Percentiles rank a stretch among this genome's conserved stretches.
Conservation (phyloP, 2,888 invertebrate species). For the Leptura quadrifasciata region DNA sequence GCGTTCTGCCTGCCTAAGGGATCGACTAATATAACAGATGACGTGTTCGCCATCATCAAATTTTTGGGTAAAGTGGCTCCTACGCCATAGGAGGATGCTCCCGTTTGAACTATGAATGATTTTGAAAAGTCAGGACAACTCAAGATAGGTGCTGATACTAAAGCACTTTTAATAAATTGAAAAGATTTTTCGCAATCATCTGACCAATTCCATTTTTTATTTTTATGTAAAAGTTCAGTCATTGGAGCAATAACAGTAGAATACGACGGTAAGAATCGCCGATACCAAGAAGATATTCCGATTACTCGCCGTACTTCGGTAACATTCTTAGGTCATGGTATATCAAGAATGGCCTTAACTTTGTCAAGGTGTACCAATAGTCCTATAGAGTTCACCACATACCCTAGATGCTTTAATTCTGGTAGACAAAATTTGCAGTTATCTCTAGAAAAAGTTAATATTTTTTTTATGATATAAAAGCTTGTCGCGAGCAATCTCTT, state of each 20-base stretch:
- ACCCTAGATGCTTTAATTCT: background rate
- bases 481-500: too few relatives aligned
- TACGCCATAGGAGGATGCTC: background rate
- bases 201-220: background rate
- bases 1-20: background rate
- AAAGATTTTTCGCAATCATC: constrained; percentile 1
- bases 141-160: background rate
- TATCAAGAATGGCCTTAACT: background rate
- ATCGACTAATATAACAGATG: background rate
- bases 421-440: too few relatives aligned
- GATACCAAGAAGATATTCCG: background rate
- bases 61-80: background rate
- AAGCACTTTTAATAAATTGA: background rate
- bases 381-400: background rate
- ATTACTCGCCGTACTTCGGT: background rate
- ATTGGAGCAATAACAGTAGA: background rate
- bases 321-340: background rate
- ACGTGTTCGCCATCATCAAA: background rate
- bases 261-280: constrained; percentile 1
- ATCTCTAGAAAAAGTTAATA: too few relatives aligned
- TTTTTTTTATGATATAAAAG: too few relatives aligned
- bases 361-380: background rate
- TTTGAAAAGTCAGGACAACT: background rate
- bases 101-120: background rate
- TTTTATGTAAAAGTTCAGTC: background rate